Conservation (phyloP, 1,140 invertebrate species). For the Microvelia longipes region DNA sequence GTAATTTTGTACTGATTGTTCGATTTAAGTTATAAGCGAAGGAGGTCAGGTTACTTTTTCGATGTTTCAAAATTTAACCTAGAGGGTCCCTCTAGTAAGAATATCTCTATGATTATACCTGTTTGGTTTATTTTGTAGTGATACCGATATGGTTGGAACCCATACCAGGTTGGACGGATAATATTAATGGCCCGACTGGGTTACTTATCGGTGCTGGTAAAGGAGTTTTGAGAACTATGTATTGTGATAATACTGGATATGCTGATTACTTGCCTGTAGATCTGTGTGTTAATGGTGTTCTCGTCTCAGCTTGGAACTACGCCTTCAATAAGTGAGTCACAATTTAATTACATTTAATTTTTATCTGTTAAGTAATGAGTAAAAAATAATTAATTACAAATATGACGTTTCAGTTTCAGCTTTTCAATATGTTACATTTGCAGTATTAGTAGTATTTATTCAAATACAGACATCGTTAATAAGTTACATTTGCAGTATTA, state of each 20-base stretch:
- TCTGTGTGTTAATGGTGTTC: conserved; percentile 49
- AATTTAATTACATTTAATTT: background rate
- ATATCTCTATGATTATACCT: too few relatives aligned
- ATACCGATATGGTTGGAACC: conserved; percentile 68
- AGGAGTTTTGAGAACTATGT: conserved; percentile 71
- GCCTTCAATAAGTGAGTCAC: conserved; percentile 22
- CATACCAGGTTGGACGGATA: conserved; percentile 82
- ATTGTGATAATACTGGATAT: conserved; percentile 54
- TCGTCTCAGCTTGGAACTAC: conserved; percentile 45
- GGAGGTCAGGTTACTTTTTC: too few relatives aligned
- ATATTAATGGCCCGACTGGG: conserved; percentile 76
- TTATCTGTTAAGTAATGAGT: conserved; percentile 1
- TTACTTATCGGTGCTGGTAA: conserved; percentile 62
- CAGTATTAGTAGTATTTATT: too few relatives aligned
- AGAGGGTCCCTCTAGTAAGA: too few relatives aligned
- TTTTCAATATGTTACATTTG: background rate
- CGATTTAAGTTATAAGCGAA: too few relatives aligned
- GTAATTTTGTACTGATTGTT: too few relatives aligned
- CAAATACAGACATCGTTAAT: too few relatives aligned
- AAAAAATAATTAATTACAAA: background rate
- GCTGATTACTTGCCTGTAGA: conserved; percentile 81
- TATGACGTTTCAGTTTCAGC: background rate
- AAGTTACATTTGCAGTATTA: too few relatives aligned
- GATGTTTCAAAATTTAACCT: too few relatives aligned
- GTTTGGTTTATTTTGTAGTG: too few relatives aligned